Percentiles rank a stretch among this genome's conserved stretches.
Conservation (phyloP, 1,140 invertebrate species). For the Formica selysi region DNA sequence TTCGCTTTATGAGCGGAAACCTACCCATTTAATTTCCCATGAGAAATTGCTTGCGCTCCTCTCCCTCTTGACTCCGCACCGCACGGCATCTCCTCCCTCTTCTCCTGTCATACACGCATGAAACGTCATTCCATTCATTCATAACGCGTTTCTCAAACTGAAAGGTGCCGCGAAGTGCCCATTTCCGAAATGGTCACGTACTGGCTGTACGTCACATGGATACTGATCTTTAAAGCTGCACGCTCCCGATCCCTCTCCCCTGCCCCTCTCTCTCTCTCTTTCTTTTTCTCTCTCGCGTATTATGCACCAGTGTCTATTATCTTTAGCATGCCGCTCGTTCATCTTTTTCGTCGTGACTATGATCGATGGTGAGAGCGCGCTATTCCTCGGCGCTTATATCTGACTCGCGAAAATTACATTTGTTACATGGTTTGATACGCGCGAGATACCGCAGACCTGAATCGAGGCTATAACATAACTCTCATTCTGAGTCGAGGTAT, state of each 20-base stretch:
- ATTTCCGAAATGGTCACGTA: slow-evolving; percentile 82
- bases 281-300: slow-evolving; percentile 13
- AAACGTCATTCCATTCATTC: slow-evolving; percentile 75
- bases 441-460: slow-evolving; percentile 38
- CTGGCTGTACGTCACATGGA: slow-evolving; percentile 76
- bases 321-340: slow-evolving; percentile 64
- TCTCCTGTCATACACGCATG: slow-evolving; percentile 66
- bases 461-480: neutral
- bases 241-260: slow-evolving; percentile 28
- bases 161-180: slow-evolving; percentile 73
- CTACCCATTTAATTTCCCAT: slow-evolving; percentile 82
- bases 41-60: slow-evolving; percentile 80
- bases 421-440: slow-evolving; percentile 54
- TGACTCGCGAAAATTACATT: slow-evolving; percentile 61
- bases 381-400: slow-evolving; percentile 45
- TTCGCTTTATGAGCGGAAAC: slow-evolving; percentile 71
- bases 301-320: slow-evolving; percentile 50
- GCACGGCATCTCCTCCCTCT: neutral
- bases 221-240: slow-evolving; percentile 66
- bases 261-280: neutral
- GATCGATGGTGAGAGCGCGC: slow-evolving; percentile 48
- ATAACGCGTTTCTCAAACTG: slow-evolving; percentile 75
- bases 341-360: slow-evolving; percentile 68
- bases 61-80: neutral
- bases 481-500: slow-evolving; percentile 13